These are phyloP conservation scores for Vannuccia rotundouncinata DNA, from an alignment of 2,888 invertebrate genomes.

Conservation along the genomic window DNA sequence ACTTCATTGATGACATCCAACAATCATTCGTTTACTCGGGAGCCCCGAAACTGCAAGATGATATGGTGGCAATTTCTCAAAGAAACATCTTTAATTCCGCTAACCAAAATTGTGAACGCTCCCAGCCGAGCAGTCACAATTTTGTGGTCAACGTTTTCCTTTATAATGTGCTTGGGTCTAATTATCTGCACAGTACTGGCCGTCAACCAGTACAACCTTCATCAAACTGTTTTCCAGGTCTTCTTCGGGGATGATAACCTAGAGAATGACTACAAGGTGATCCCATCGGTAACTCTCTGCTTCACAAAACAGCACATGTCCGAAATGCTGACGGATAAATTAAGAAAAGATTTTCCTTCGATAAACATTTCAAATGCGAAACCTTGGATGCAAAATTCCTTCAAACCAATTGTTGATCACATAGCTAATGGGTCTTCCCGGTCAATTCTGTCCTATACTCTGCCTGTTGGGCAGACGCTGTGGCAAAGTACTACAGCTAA, in stretches of 20 bases:
- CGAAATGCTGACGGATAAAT: neutral
- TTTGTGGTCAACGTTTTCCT: constrained; percentile 23
- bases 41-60: no score
- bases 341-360: neutral
- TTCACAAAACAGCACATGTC: neutral
- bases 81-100: constrained; percentile 22
- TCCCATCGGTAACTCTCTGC: constrained; percentile 30
- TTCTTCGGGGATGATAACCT: neutral
- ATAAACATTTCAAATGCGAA: neutral
- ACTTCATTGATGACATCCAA: no score
- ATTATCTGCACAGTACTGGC: constrained; percentile 25
- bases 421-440: neutral
- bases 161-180: constrained; percentile 8
- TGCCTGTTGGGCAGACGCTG: neutral
- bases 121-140: constrained; percentile 20
- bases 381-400: constrained; percentile 1
- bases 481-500: constrained; percentile 6
- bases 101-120: constrained; percentile 32
- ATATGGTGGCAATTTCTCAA: neutral
- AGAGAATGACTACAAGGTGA: neutral
- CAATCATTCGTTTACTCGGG: no score
- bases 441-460: constrained; percentile 3
- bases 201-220: constrained; percentile 26
- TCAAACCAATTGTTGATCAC: neutral
- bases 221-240: constrained; percentile 31